Evolutionary conservation across 53 echinoderm and acorn worm species (phyloP), one percentile per base, ranked within the genome.

Genomic region (Holothuria scabra): DNA sequence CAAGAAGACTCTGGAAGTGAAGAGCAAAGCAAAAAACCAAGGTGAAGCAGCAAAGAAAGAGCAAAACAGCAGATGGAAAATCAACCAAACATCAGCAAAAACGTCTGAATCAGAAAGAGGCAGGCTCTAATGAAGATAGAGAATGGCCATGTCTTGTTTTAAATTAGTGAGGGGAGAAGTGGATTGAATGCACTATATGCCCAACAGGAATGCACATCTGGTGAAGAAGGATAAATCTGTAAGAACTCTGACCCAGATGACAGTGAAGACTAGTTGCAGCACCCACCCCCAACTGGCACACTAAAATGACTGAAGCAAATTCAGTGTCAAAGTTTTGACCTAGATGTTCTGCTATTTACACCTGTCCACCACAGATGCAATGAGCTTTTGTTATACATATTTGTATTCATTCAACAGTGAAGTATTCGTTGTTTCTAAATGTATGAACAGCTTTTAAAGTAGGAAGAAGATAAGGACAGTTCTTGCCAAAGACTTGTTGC

Each of bases 191-290:
- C 66, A 55, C 49, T 37, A 49, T 75, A 23, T 46, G 76, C 79
- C 49, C 59, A 79, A 28, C 25, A 79, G 56, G 79, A 59, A 79
- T 79, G 79, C 79, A 55, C 79, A 79, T 59, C 79, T 56, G 79
- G 79, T 28, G 56, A 79, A 79, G 59, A n/a, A 6, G 56, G 79
- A 79, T 79, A 79, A 56, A 79, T 79, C 79, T 79, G 79, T 79
- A 56, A 79, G 79, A 79, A 79, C 79, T 79, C 57, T 46, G 79
- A 79, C 23, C 56, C 13, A 52, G 79, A 79, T 79, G 79, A 79
- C 79, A 79, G 79, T 46, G 30, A 29, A 19, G 60, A 80, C 80
- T 80, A 80, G 79, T 79, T 79, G 79, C 56, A 79, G 52, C 52
- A 79, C 79, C n/a, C n/a, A n/a, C n/a, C n/a, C n/a, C n/a, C n/a